Base-by-base conservation (phyloP, 2,888 invertebrate genomes). In the Eilema depressum region DNA sequence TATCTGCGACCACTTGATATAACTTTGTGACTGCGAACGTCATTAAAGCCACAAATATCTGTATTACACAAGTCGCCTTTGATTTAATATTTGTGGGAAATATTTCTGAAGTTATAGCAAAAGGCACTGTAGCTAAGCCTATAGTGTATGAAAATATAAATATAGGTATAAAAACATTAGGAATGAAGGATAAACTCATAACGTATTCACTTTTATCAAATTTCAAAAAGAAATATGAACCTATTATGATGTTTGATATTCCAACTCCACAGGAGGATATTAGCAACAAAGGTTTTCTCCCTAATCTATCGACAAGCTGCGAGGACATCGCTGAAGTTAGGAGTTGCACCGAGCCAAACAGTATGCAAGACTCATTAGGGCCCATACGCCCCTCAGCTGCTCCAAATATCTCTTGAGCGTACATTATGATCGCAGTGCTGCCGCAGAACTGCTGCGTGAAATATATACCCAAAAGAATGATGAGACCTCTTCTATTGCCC, bases 31-130 rank as follows among this genome's bases (percentile, higher is more conserved):
- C 96, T 23, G 96, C 91, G 80, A 96, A 96, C 1, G 96, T 96
- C 90, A 96, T 95, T 61, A 96, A 83, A 66, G 96, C 96, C 47
- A 96, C 96, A 77, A 96, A 95, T 83, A 96, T 95, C 70, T 96
- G 96, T 68, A 96, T 96, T 8, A 96, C 92, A 75, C 96, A 96
- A 37, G 96, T 96, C 0, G 97, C 96, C 73, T 96, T 94, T 1
- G 97, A 96, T 83, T 97, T 96, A 28, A 96, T 96, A 79, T 96
- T 94, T 4, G 96, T 92, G 60, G 97, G 96, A 86, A 97, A 96
- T 84, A 97, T 93, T 89, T 97, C 97, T 4, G 96, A 96, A 60
- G 96, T 96, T 66, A 96, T 95, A 59, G 96, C 96, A 84, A 96
- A 96, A 37, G 96, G 96, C 78, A 96, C 93, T 4, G 96, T 96